Percentiles rank a stretch among this genome's conserved stretches.
These are phyloP conservation scores for Cerastis leucographa DNA, from an alignment of 2,888 invertebrate species.

Conservation along the genomic window DNA sequence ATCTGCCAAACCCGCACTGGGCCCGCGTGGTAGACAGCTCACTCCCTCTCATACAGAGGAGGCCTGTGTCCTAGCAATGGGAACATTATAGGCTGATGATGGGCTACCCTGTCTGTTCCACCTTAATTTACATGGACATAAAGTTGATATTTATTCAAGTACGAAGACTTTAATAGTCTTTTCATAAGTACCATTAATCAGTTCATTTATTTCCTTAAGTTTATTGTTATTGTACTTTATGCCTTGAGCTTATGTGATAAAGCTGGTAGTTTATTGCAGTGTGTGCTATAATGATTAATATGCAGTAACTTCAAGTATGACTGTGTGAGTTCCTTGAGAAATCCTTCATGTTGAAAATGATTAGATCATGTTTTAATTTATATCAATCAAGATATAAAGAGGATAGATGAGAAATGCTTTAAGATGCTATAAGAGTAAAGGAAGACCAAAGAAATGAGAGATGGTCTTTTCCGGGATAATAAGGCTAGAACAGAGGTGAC, in stretches of 20 bases:
- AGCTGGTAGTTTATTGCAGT: slow-evolving; percentile 25
- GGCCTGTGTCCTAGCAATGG: too few relatives aligned
- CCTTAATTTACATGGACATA: not conserved
- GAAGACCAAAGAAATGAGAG: not conserved
- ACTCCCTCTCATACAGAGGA: too few relatives aligned
- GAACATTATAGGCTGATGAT: too few relatives aligned
- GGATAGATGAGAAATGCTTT: not conserved
- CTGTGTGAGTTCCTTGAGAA: slow-evolving; percentile 25
- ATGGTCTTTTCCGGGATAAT: not conserved
- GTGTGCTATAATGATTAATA: slow-evolving; percentile 8
- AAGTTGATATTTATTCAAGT: not conserved
- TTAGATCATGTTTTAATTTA: slow-evolving; percentile 40
- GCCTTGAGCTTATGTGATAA: slow-evolving; percentile 27
- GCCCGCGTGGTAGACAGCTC: too few relatives aligned
- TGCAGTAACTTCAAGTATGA: slow-evolving; percentile 6
- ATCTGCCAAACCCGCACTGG: too few relatives aligned
- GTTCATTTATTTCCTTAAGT: slow-evolving; percentile 34
- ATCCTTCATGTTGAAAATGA: slow-evolving; percentile 29
- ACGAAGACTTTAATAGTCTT: not conserved
- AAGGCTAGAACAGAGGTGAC: not conserved
- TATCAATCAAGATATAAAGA: not conserved
- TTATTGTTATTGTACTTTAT: slow-evolving; percentile 4
- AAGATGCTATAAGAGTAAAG: not conserved
- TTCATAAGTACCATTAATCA: slow-evolving; percentile 23
- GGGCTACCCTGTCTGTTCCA: too few relatives aligned